phyloP scores from a whole-genome alignment of 1,140 invertebrate species.

The Nasonia longicornis region DNA sequence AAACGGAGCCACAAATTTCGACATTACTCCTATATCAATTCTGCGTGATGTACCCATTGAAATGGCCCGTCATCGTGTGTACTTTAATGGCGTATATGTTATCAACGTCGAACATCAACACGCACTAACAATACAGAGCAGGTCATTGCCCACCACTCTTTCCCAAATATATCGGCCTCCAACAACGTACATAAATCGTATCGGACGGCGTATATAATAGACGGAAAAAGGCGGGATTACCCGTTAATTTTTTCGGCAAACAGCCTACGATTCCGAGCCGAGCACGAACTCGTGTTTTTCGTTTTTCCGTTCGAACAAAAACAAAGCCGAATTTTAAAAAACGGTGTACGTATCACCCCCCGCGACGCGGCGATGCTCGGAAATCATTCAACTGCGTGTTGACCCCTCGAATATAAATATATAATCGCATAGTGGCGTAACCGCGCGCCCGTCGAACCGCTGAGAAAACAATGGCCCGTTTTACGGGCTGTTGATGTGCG shows the following conservation, averaged over 20 bases:
- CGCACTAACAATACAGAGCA: background rate
- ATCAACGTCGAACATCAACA: background rate
- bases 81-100: background rate
- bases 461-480: constrained; percentile 29
- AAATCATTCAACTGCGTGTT: background rate
- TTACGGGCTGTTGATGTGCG: constrained; percentile 15
- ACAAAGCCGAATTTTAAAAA: too few species aligned
- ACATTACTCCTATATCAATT: background rate
- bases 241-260: background rate
- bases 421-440: constrained; percentile 16
- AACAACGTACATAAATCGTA: background rate
- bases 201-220: background rate
- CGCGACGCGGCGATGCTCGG: background rate
- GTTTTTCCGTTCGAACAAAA: too few species aligned
- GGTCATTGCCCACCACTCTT: background rate
- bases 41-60: background rate
- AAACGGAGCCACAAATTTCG: background rate
- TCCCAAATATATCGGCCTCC: background rate
- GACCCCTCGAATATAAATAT: constrained; percentile 33
- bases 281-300: too few species aligned
- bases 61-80: background rate
- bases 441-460: background rate
- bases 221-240: background rate
- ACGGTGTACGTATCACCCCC: too few species aligned
- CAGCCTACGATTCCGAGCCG: background rate